Evolutionary conservation across 2,797 vertebrate species (phyloP).

Genomic region (Melanotaenia parkinsoni): DNA sequence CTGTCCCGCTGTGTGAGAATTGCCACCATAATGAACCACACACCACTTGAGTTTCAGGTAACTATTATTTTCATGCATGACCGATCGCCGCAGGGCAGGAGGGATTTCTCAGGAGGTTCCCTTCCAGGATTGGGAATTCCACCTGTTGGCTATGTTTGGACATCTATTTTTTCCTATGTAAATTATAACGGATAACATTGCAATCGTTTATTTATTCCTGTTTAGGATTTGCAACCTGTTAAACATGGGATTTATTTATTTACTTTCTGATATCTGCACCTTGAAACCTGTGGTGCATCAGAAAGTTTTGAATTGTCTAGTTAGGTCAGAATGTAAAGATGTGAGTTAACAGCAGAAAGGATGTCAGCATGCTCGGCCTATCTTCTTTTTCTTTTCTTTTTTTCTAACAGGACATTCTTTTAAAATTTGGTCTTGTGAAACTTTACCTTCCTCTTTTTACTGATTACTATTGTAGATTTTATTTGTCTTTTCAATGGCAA

Average conservation of each 20-base stretch:
- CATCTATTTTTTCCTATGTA: constrained; percentile 26
- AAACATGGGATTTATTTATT: no score
- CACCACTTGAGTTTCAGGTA: constrained; percentile 68
- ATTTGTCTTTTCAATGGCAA: no score
- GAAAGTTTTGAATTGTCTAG: neutral
- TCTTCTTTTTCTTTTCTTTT: neutral
- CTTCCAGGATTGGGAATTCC: constrained; percentile 69
- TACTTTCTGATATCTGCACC: no score
- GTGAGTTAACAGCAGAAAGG: neutral
- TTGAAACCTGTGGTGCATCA: neutral
- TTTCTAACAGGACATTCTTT: no score
- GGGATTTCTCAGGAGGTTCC: constrained; percentile 75
- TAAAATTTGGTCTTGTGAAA: neutral
- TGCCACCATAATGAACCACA: constrained; percentile 68
- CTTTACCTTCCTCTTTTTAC: neutral
- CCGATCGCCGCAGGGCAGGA: constrained; percentile 36
- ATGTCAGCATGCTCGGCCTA: neutral
- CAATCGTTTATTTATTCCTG: constrained; percentile 20
- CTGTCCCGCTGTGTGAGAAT: constrained; percentile 66
- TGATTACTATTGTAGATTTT: neutral
- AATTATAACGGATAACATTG: constrained; percentile 37
- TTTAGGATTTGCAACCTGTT: neutral
- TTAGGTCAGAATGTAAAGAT: neutral
- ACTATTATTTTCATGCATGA: constrained; percentile 79
- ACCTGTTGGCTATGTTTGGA: constrained; percentile 73